phyloP scores from a whole-genome alignment of 1,140 invertebrate genomes.

The Manduca sexta region DNA sequence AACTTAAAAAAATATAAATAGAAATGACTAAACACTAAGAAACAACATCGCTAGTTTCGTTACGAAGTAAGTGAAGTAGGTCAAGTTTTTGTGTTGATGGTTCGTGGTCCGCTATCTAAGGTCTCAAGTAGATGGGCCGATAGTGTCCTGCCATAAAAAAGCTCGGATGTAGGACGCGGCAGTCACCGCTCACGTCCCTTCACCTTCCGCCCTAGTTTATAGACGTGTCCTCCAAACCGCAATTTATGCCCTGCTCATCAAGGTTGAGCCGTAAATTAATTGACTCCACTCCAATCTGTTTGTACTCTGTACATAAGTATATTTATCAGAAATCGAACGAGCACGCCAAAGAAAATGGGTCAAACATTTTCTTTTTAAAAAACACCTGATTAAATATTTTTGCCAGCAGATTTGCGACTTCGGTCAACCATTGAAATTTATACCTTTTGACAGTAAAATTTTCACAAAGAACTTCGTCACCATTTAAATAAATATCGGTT shows the following conservation, averaged over 20 bases:
- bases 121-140: constrained; percentile 58
- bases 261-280: constrained; percentile 30
- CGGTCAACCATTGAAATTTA: neutral
- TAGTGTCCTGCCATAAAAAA: constrained; percentile 66
- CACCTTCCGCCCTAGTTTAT: constrained; percentile 58
- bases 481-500: too few relatives aligned
- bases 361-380: too few relatives aligned
- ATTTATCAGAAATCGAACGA: too few relatives aligned
- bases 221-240: constrained; percentile 41
- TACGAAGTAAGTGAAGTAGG: too few relatives aligned
- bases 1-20: too few relatives aligned
- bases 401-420: too few relatives aligned
- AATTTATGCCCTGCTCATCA: constrained; percentile 29
- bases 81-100: constrained; percentile 48
- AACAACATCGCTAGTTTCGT: too few relatives aligned
- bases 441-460: neutral
- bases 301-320: too few relatives aligned
- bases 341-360: too few relatives aligned
- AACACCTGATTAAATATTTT: too few relatives aligned
- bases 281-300: constrained; percentile 8
- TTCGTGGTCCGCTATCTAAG: constrained; percentile 55
- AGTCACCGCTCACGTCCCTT: constrained; percentile 37
- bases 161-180: constrained; percentile 52
- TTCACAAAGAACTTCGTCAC: too few relatives aligned
- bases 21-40: too few relatives aligned